Percentiles rank a stretch among this genome's conserved stretches.
These are phyloP conservation scores for Halcyon leucocephala DNA, from an alignment of 2,797 vertebrate species.

Conservation along the genomic window DNA sequence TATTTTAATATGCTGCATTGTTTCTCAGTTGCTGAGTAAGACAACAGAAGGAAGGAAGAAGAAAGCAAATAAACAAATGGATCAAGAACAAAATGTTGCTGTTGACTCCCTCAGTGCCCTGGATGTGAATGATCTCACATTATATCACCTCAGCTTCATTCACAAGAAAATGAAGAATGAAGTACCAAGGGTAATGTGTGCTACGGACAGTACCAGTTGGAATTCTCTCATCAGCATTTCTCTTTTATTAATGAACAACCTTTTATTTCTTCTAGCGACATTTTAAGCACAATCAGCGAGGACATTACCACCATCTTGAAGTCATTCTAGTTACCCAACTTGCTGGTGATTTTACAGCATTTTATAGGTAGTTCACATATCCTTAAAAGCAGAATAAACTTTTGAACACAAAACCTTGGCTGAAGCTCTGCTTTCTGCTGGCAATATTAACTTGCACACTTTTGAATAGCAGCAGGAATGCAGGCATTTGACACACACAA, in stretches of 20 bases:
- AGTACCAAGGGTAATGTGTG: neutral
- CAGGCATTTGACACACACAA: neutral
- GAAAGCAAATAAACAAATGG: neutral
- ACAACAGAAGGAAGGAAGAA: neutral
- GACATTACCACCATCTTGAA: neutral
- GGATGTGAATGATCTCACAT: neutral
- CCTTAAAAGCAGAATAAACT: neutral
- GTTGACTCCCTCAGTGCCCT: neutral
- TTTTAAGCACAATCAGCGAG: neutral
- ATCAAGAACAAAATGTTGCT: neutral
- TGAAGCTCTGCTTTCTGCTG: neutral
- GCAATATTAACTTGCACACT: neutral
- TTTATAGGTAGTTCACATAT: neutral
- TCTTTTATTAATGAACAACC: neutral
- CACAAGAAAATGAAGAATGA: neutral
- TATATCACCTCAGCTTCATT: neutral
- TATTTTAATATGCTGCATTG: neutral
- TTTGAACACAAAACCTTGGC: neutral
- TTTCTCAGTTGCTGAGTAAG: neutral
- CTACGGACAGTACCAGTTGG: neutral
- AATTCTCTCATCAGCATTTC: neutral
- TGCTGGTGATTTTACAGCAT: neutral
- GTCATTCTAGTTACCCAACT: neutral
- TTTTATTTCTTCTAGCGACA: neutral
- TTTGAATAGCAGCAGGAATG: neutral